These are phyloP conservation scores for Ophioninae sp. DNA, from an alignment of 2,888 invertebrate genomes.

Conservation along the genomic window DNA sequence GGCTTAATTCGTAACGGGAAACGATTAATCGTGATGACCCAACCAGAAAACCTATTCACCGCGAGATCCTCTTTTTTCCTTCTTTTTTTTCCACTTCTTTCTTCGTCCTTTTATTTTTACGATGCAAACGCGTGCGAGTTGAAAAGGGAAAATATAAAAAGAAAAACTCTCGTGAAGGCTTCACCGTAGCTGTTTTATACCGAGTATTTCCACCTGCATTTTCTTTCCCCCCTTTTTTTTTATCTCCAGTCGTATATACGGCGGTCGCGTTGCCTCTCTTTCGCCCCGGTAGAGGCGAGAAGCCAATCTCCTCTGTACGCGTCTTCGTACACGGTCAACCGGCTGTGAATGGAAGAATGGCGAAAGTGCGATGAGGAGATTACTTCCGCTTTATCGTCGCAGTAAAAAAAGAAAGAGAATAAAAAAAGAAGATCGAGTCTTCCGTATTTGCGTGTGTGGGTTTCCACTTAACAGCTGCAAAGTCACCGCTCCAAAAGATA, in stretches of 20 bases:
- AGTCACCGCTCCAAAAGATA: constrained; percentile 12
- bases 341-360: constrained; percentile 72
- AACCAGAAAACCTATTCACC: constrained; percentile 34
- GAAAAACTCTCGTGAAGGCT: constrained; percentile 9
- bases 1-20: constrained; percentile 58
- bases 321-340: constrained; percentile 16
- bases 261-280: constrained; percentile 4
- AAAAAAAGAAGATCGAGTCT: not conserved
- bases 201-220: constrained; percentile 40
- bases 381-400: constrained; percentile 65
- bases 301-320: constrained; percentile 22
- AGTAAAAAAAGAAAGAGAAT: constrained; percentile 63
- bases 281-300: constrained; percentile 26
- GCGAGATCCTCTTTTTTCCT: constrained; percentile 23
- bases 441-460: constrained; percentile 23
- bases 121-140: constrained; percentile 13
- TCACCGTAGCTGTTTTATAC: constrained; percentile 31
- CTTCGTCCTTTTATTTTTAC: constrained; percentile 4
- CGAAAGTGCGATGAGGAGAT: constrained; percentile 74
- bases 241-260: constrained; percentile 1
- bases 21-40: constrained; percentile 57
- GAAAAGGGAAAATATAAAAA: constrained; percentile 54
- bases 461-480: constrained; percentile 23
- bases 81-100: constrained; percentile 11
- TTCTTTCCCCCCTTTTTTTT: constrained; percentile 49